Evolutionary conservation across 2,888 invertebrate species (phyloP), one percentile per base, ranked within the genome.

Genomic region (Zonitis immaculata): DNA sequence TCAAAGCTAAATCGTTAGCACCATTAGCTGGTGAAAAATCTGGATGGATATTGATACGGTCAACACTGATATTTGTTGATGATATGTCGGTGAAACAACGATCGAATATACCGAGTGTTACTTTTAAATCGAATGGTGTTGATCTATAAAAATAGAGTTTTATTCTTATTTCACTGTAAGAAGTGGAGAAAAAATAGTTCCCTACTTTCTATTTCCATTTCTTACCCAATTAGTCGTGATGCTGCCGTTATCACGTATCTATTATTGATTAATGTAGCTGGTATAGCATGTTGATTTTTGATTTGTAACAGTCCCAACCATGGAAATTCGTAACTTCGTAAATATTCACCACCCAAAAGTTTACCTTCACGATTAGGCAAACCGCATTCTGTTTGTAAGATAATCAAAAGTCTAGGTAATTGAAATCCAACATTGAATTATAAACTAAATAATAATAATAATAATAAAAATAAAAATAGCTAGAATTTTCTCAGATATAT

Each of bases 1-100:
- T 63, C 7, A 87, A 65, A 0, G 85, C 84, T 8, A 84, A 73
- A 69, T 87, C 83, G 59, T 83, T 79, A 20, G 81, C 78, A 51
- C 75, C 73, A 42, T 78, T 79, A 1, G 72, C 73, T 1, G 75
- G 68, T 57, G 76, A 79, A 63, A 79, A 86, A 11, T 80, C 79
- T 0, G 81, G 80, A 67, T 84, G 81, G 2, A 80, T 59, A 7
- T 76, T 70, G 18, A 83, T 71, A 5, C 76, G 69, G 11, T 78
- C 76, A 0, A 84, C 81, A 47, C 79, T 79, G n/a, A 78, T 62
- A 52, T 78, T 80, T 1, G 75, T 64, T 0, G 80, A 79, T 1
- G 80, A 77, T 4, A 76, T 70, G 39, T 79, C 80, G 4, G 76
- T 65, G 16, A 70, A 70, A 60, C 83, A 83, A 30, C 78, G 74